Base-by-base conservation (phyloP, 1,140 invertebrate species). In the Drosophila pseudoobscura region DNA sequence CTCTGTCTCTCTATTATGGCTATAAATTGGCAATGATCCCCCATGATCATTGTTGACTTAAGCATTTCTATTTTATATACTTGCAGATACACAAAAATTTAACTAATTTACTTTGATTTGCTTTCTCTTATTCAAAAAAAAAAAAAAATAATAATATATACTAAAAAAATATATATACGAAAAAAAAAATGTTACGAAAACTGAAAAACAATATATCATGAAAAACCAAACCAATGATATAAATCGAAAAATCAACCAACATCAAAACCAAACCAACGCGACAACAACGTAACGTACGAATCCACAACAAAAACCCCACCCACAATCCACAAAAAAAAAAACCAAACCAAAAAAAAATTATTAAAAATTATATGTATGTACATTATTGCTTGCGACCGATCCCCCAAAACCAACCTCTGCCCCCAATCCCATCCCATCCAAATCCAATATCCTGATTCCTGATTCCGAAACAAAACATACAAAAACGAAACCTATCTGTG, bases 41-140 rank as follows among this genome's bases (percentile, higher is more conserved):
- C 56, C 70, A 58, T 59, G 83, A 77, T 88, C 83, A 88, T 88
- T 88, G 83, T 88, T 88, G 83, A 88, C 78, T 88, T 88, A 88
- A 88, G 83, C 83, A 88, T 88, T 88, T 88, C 85, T 89, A 89
- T 83, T 89, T 89, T 89, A 87, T 89, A 75, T 89, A 89, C 84
- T 89, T 89, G 76, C 84, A 89, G 84, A 89, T 89, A 71, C 84
- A 39, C 84, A 88, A 85, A 85, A 88, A 88, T 89, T 88, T 88
- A 90, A 90, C 88, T 90, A 90, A 90, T 90, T 90, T 83, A 89
- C 85, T 89, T 90, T 90, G 79, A 90, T 90, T 90, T 90, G 88
- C 87, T 90, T 90, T 90, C 77, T 90, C 88, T 90, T 90, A 90
- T 88, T 90, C 88, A 90, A 90, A 77, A 78, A 77, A 82, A 65